Evolutionary conservation across 2,113 vertebrate genomes (phyloP), one percentile per base, ranked within the genome.

Genomic region (Macrotus californicus): DNA sequence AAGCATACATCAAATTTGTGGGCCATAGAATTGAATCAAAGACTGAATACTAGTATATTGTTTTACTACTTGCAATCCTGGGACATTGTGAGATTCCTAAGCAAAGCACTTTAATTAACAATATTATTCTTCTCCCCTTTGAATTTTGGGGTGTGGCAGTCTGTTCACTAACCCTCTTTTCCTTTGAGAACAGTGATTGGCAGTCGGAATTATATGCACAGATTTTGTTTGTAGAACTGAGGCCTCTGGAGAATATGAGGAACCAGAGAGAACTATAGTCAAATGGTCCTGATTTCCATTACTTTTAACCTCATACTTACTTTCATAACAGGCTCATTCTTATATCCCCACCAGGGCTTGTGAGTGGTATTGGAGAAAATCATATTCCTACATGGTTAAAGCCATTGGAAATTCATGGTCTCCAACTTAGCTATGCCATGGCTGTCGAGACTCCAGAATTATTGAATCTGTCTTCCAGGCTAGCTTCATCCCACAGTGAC

Each of bases 81-180:
- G 54, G 93, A 76, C 26, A 79, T 52, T 75, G 11, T 64, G 70
- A 54, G 50, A 85, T 94, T 83, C 39, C 22, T 50, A 70, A 66
- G 39, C 79, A 79, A 82, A 94, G 6, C 84, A 26, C 39, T 93
- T 87, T 85, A 39, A 52, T 72, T 93, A 93, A 86, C 46, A 64
- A 41, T 59, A 89, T 86, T 39, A 86, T 64, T 93, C 43, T 89
- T 97, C 56, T 80, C 96, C 56, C 9, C 43, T 93, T 95, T 59
- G 11, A 85, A 89, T 92, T 9, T 89, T 72, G 39, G 26, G 77
- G 39, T 67, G 18, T 77, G 64, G 18, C 12, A 48, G 5, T 80
- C 77, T 92, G 19, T 83, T 79, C 50, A 89, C 90, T 93, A 82
- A 66, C 22, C 26, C 15, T 77, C 5, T 43, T 56, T 93, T 67